These are phyloP conservation scores for Epistrophe grossulariae DNA, from an alignment of 2,888 invertebrate species.

Conservation along the genomic window DNA sequence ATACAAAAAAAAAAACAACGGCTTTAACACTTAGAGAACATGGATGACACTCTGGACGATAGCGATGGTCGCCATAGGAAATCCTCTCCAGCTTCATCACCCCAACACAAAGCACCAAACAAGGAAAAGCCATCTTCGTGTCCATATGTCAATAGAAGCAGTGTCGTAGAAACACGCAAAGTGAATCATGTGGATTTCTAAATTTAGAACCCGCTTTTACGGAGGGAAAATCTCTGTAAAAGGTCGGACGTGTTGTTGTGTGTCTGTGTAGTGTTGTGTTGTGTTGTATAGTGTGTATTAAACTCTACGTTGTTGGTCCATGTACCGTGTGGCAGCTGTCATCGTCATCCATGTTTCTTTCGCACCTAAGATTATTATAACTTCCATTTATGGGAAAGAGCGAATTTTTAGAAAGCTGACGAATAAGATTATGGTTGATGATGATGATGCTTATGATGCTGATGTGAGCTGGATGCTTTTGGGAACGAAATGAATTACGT, in stretches of 20 bases:
- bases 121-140: constrained; percentile 46
- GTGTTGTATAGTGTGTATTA: no score
- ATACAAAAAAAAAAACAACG: neutral
- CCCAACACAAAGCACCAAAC: constrained; percentile 11
- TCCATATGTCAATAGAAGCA: constrained; percentile 18
- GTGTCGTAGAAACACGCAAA: constrained; percentile 34
- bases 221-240: constrained; percentile 44
- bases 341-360: constrained; percentile 39
- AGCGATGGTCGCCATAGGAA: constrained; percentile 6
- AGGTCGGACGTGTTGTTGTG: constrained; percentile 8
- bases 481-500: neutral
- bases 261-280: neutral
- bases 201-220: constrained; percentile 53
- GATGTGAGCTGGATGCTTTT: no score
- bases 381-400: constrained; percentile 51
- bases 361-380: constrained; percentile 49
- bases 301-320: constrained; percentile 10
- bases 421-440: constrained; percentile 27
- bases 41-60: neutral
- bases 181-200: constrained; percentile 63
- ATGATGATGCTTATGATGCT: constrained; percentile 6
- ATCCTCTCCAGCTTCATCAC: constrained; percentile 14
- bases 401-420: constrained; percentile 26
- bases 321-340: constrained; percentile 30
- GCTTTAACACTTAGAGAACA: constrained; percentile 11